Conservation (phyloP, 2,888 invertebrate genomes). For the Macrophya annulata region DNA sequence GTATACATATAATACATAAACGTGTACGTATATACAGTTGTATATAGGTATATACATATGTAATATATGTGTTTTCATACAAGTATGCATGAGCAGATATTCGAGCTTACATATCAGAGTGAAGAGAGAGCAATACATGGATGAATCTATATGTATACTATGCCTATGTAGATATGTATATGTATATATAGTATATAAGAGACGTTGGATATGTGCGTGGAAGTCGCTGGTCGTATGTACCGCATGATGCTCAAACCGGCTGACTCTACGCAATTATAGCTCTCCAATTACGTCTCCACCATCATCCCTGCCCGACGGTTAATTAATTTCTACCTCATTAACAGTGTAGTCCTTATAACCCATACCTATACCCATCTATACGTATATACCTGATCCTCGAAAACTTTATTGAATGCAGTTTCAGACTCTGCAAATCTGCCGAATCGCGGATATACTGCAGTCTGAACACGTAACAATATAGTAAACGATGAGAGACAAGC, state of each 20-base stretch:
- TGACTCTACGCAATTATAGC: conserved; percentile 72
- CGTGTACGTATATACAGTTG: neutral
- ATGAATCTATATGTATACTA: too few species aligned
- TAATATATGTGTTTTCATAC: neutral
- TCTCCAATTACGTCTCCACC: conserved; percentile 53
- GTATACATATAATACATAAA: neutral
- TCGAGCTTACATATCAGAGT: neutral
- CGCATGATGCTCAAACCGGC: conserved; percentile 64
- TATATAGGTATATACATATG: neutral
- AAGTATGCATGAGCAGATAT: neutral
- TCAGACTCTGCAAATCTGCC: neutral
- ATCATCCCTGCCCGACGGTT: conserved; percentile 67
- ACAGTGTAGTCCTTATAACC: conserved; percentile 59
- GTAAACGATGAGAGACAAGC: neutral
- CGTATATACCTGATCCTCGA: neutral
- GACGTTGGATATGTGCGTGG: conserved; percentile 33
- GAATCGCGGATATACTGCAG: neutral
- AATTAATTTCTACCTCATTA: conserved; percentile 78
- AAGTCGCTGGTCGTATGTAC: conserved; percentile 46
- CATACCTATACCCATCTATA: neutral
- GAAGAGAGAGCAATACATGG: too few species aligned
- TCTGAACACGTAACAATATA: neutral
- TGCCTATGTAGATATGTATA: too few species aligned
- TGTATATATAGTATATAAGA: neutral
- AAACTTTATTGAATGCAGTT: conserved; percentile 42